Conservation (phyloP, 53 echinoderm and acorn worm species). For the Paelopatides confundens region DNA sequence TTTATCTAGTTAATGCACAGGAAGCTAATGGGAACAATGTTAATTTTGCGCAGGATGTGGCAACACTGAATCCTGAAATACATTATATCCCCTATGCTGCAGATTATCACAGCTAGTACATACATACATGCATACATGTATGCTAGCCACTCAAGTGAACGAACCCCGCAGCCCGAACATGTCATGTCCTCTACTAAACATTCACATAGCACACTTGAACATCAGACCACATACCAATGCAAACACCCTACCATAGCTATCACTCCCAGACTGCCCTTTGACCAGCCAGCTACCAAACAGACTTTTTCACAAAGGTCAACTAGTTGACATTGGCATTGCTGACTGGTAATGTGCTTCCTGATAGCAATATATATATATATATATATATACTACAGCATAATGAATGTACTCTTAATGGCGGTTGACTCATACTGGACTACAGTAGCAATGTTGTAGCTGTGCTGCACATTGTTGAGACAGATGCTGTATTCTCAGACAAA, state of each 20-base stretch:
- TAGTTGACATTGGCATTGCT: slow-evolving; percentile 31
- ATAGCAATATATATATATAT: slow-evolving; percentile 10
- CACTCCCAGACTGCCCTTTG: slow-evolving; percentile 40
- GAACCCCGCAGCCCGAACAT: background rate
- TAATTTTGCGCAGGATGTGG: slow-evolving; percentile 36
- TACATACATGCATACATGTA: background rate
- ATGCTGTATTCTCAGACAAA: background rate
- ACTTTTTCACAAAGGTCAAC: slow-evolving; percentile 22
- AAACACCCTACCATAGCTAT: slow-evolving; percentile 21
- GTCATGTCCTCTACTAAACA: background rate
- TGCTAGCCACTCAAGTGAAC: background rate
- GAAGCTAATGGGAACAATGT: slow-evolving; percentile 33
- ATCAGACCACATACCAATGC: slow-evolving; percentile 38
- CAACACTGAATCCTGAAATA: slow-evolving; percentile 14
- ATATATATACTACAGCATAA: slow-evolving; percentile 8
- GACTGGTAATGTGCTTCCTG: slow-evolving; percentile 31
- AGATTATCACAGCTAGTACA: too few relatives aligned
- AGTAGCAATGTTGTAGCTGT: slow-evolving; percentile 4
- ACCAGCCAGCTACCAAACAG: slow-evolving; percentile 25
- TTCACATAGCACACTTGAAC: background rate
- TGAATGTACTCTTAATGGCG: slow-evolving; percentile 38
- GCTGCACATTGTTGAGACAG: background rate
- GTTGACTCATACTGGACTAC: slow-evolving; percentile 33
- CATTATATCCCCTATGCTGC: background rate
- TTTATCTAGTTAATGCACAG: background rate